These are phyloP conservation scores for Bombus difficillimus DNA, from an alignment of 1,140 invertebrate species.

Conservation along the genomic window DNA sequence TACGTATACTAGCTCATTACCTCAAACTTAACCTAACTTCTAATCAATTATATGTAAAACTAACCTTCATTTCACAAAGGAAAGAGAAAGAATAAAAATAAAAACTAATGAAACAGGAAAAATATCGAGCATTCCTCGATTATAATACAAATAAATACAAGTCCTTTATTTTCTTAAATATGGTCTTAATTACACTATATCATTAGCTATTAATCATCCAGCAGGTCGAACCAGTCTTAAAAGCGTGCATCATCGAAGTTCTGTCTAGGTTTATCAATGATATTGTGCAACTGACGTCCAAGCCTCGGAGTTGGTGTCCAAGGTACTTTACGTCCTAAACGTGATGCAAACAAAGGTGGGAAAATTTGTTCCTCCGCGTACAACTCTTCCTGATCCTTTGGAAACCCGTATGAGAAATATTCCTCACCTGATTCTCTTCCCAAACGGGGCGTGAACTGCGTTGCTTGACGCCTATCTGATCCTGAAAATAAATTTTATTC, in stretches of 20 bases:
- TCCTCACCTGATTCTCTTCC: slow-evolving; percentile 72
- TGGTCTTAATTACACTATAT: slow-evolving; percentile 43
- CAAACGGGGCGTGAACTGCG: slow-evolving; percentile 73
- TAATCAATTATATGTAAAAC: neutral
- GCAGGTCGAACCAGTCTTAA: slow-evolving; percentile 8
- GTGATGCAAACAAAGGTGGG: slow-evolving; percentile 59
- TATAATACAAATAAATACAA: slow-evolving; percentile 60
- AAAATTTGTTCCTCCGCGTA: slow-evolving; percentile 38
- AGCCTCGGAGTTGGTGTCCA: slow-evolving; percentile 64
- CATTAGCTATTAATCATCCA: neutral
- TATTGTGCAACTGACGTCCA: slow-evolving; percentile 59
- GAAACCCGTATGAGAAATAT: slow-evolving; percentile 23
- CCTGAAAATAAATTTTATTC: slow-evolving; percentile 8
- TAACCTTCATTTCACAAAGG: neutral
- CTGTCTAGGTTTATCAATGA: slow-evolving; percentile 52
- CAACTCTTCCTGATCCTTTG: slow-evolving; percentile 28
- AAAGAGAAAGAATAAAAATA: neutral
- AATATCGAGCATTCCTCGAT: neutral
- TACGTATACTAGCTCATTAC: too few relatives aligned
- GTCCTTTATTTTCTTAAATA: slow-evolving; percentile 53
- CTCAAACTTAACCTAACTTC: neutral
- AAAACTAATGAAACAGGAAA: neutral
- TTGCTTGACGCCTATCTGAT: slow-evolving; percentile 65
- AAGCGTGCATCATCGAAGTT: slow-evolving; percentile 31
- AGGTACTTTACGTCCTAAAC: slow-evolving; percentile 66